Base-by-base conservation (phyloP, 2,888 invertebrate species). In the Hirtodrosophila trivittata region DNA sequence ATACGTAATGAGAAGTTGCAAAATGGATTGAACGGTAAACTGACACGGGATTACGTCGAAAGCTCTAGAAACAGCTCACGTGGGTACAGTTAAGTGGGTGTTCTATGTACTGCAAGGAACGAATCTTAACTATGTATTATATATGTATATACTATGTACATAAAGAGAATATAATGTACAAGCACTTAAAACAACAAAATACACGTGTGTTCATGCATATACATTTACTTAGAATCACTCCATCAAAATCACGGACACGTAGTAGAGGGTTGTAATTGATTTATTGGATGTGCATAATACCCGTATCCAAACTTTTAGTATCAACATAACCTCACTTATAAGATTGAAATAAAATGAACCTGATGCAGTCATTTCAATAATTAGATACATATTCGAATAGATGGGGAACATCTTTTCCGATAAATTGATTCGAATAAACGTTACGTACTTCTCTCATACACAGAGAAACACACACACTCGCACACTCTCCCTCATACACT, bases 11-110 rank as follows among this genome's bases (percentile, higher is more conserved):
- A 41, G 63, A 75, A 71, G 68, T 77, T 83, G 72, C 72, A 64
- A 77, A 77, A 83, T 75, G 60, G 67, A 66, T 78, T 64, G 75
- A 57, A 63, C 59, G 51, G 76, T 71, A 63, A 77, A 66, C 65
- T 70, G 70, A 73, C 68, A 67, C 68, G 68, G 66, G 66, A 69
- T 71, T 68, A 68, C 57, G 58, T 45, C 38, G 64, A 50, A 28
- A 43, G 43, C 39, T 38, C 26, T 52, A 47, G 55, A 38, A 56
- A 32, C 54, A 45, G 37, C 7, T 30, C 49, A 43, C 9, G 3
- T 51, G 28, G 13, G 46, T 49, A 55, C 54, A 32, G 38, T 59
- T 41, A 38, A 38, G 55, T 41, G 39, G 57, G 38, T 35, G 39
- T 12, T 47, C 12, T 30, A 21, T 30, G 18, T n/a, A 9, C 18